Evolutionary conservation across 2,797 vertebrate genomes (phyloP).

Genomic region (Argyrosomus regius): DNA sequence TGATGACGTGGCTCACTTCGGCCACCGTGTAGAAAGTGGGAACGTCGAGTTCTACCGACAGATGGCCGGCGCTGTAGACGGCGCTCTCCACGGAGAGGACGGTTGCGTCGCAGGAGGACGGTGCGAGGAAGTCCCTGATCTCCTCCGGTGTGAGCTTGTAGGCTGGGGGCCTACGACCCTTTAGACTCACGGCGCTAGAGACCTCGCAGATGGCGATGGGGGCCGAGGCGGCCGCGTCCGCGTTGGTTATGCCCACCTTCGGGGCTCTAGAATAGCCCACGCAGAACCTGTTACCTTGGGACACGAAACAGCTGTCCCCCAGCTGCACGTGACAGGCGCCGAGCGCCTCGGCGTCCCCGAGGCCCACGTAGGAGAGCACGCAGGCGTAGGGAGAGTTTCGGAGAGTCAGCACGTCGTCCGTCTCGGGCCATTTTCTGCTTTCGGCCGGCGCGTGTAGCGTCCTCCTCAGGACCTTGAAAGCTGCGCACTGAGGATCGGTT

Average conservation of each 20-base stretch:
- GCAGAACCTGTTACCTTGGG: constrained; percentile 17
- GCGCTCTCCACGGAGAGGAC: not conserved
- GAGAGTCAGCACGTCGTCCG: not conserved
- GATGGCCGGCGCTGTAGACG: accelerated
- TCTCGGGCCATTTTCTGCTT: not conserved
- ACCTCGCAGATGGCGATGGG: constrained; percentile 9
- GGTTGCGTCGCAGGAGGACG: not conserved
- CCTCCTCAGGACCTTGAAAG: constrained; percentile 1
- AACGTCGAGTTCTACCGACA: accelerated
- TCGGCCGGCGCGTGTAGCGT: not conserved
- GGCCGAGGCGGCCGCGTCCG: accelerated
- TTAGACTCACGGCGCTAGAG: not conserved
- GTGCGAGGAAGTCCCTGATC: not conserved
- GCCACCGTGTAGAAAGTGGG: not conserved
- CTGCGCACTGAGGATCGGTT: constrained; percentile 5
- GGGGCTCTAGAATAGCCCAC: not conserved
- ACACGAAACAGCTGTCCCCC: no score
- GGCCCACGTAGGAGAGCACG: constrained; percentile 19
- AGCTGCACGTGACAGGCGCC: no score
- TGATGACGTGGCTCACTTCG: not conserved
- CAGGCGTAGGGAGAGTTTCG: constrained; percentile 26
- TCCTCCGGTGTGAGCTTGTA: accelerated
- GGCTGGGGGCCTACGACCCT: accelerated
- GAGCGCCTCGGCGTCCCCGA: no score
- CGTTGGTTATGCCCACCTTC: not conserved